Evolutionary conservation across 2,888 invertebrate genomes (phyloP).

Genomic region (Salticus scenicus): DNA sequence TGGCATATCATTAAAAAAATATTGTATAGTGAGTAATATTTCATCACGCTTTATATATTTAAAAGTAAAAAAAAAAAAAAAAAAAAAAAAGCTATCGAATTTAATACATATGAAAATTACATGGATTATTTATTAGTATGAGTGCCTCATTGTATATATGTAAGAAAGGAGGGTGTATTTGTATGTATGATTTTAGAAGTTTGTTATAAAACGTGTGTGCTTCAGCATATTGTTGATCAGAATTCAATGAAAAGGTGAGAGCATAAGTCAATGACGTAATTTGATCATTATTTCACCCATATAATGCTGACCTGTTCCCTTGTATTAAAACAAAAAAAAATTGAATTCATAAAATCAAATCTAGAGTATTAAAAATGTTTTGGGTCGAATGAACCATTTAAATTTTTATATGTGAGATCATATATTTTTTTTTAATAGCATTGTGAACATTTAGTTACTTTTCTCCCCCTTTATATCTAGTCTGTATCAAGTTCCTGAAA

Average conservation of each 20-base stretch:
- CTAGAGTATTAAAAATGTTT: conserved; percentile 24
- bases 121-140: conserved; percentile 3
- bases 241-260: too few relatives aligned
- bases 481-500: conserved; percentile 64
- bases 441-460: conserved; percentile 5
- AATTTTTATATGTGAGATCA: not conserved
- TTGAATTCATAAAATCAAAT: not conserved
- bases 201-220: not conserved
- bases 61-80: too few relatives aligned
- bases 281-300: too few relatives aligned
- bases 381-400: not conserved
- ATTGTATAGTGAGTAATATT: too few relatives aligned
- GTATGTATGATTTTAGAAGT: not conserved
- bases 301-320: conserved; percentile 31
- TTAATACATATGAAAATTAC: too few relatives aligned
- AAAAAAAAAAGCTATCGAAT: too few relatives aligned
- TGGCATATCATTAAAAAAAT: too few relatives aligned
- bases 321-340: not conserved
- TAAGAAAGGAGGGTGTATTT: not conserved
- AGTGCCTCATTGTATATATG: not conserved
- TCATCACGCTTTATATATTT: too few relatives aligned
- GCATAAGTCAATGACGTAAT: too few relatives aligned
- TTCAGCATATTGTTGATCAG: not conserved
- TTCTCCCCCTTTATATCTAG: conserved; percentile 43
- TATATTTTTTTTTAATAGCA: not conserved